These are phyloP conservation scores for Callopanchax toddi DNA, from an alignment of 2,113 vertebrate genomes.

Conservation along the genomic window DNA sequence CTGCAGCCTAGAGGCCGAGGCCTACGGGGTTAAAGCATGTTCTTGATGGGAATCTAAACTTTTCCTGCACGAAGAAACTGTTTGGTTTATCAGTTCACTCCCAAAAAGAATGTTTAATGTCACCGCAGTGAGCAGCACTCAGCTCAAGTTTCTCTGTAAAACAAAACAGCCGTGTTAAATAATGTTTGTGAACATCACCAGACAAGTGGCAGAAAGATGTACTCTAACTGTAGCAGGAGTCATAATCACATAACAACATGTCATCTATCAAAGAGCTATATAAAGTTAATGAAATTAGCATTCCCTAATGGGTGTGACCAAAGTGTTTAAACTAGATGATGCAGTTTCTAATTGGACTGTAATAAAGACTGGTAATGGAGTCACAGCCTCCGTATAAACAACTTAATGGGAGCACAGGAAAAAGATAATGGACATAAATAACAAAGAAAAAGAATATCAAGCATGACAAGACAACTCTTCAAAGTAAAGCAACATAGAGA, in stretches of 20 bases:
- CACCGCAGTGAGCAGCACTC: too few relatives aligned
- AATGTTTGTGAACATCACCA: not conserved
- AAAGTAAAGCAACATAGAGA: too few relatives aligned
- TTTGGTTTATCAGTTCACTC: too few relatives aligned
- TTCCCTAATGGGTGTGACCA: conserved; percentile 1
- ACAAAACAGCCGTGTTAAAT: not conserved
- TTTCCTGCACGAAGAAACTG: too few relatives aligned
- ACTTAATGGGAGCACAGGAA: not conserved
- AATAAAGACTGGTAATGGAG: conserved; percentile 18
- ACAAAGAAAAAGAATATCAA: not conserved
- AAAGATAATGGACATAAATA: not conserved
- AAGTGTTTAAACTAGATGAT: conserved; percentile 22
- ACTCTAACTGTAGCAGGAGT: conserved; percentile 8
- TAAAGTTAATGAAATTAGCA: conserved; percentile 23
- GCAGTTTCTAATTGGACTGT: conserved; percentile 9
- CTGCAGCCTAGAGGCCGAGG: too few relatives aligned
- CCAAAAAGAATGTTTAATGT: too few relatives aligned
- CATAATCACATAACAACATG: conserved; percentile 10
- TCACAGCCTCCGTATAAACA: conserved; percentile 16
- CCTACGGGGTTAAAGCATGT: too few relatives aligned
- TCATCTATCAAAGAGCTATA: conserved; percentile 8
- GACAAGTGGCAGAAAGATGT: not conserved
- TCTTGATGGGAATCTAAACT: too few relatives aligned
- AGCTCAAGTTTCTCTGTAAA: too few relatives aligned
- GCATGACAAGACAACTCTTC: too few relatives aligned